Evolutionary conservation across 2,888 invertebrate genomes (phyloP).

Genomic region (Euplexia lucipara): DNA sequence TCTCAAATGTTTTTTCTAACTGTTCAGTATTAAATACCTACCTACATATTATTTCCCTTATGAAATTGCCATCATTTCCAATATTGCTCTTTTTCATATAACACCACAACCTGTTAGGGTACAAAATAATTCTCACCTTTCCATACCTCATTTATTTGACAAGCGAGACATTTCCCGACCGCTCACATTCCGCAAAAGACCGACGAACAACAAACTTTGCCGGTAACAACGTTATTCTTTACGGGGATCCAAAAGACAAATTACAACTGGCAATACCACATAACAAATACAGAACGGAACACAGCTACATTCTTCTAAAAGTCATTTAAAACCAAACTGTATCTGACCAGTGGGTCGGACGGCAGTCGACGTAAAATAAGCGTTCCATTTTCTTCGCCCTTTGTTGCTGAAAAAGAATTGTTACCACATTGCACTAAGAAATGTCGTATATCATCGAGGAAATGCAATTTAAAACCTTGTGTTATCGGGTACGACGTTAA

Average conservation of each 20-base stretch:
- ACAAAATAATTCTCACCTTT: too few species aligned
- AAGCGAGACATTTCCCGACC: neutral
- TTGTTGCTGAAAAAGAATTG: slow-evolving; percentile 63
- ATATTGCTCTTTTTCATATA: too few species aligned
- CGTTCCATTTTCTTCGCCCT: slow-evolving; percentile 61
- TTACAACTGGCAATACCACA: slow-evolving; percentile 41
- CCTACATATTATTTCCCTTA: too few species aligned
- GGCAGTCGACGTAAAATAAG: slow-evolving; percentile 58
- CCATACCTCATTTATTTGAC: neutral
- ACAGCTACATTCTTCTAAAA: slow-evolving; percentile 63
- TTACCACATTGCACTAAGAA: slow-evolving; percentile 57
- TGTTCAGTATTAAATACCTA: too few species aligned
- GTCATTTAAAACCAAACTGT: slow-evolving; percentile 67
- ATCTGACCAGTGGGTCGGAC: slow-evolving; percentile 61
- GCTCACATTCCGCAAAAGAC: slow-evolving; percentile 10
- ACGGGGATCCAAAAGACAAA: slow-evolving; percentile 45
- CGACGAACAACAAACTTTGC: slow-evolving; percentile 1
- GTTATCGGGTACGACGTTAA: slow-evolving; percentile 48
- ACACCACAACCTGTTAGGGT: neutral
- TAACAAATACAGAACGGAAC: slow-evolving; percentile 45
- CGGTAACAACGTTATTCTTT: slow-evolving; percentile 38
- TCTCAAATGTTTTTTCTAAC: too few species aligned
- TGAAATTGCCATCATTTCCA: too few species aligned
- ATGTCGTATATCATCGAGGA: slow-evolving; percentile 58
- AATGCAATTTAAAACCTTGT: slow-evolving; percentile 59